Evolutionary conservation across 1,140 invertebrate species (phyloP), one percentile per base, ranked within the genome.

Genomic region (Tetraneura akinire): DNA sequence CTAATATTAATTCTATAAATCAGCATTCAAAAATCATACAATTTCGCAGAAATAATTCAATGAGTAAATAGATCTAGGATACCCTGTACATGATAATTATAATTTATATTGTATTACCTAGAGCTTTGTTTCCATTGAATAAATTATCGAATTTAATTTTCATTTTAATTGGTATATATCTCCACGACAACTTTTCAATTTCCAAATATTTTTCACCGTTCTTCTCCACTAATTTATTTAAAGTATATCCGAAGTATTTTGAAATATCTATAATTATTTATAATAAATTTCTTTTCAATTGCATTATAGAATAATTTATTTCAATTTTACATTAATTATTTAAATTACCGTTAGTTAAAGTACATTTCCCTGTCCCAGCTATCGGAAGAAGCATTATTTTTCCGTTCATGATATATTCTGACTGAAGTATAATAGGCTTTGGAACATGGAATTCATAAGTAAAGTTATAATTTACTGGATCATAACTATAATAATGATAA

Each of bases 81-180:
- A n/a, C n/a, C n/a, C n/a, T n/a, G n/a, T n/a, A n/a, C n/a, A n/a
- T n/a, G n/a, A n/a, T n/a, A n/a, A n/a, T n/a, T n/a, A n/a, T n/a
- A n/a, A n/a, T n/a, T n/a, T n/a, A n/a, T n/a, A n/a, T n/a, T n/a
- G n/a, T n/a, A n/a, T n/a, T 82, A 84, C 84, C 83, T 70, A 85
- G 64, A 4, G 84, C 70, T 80, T 80, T 82, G 45, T 85, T 83
- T 18, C 90, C 90, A 80, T 90, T 89, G 82, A 92, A 91, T 21
- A 92, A 85, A 84, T 91, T 91, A 42, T 81, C 82, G 0, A 84
- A 81, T 51, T 81, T 80, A 0, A 84, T 29, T 14, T 81, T 49
- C 16, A 84, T 49, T 47, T 80, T 81, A 3, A 78, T 74, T 21
- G 82, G 74, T 16, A 32, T 81, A 13, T 84, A 82, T 21, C 70